A percentile compares a stretch with the other conserved stretches of the same genome.
These are phyloP conservation scores for Danio albolineatus DNA, from an alignment of 2,797 vertebrate genomes.

Conservation along the genomic window DNA sequence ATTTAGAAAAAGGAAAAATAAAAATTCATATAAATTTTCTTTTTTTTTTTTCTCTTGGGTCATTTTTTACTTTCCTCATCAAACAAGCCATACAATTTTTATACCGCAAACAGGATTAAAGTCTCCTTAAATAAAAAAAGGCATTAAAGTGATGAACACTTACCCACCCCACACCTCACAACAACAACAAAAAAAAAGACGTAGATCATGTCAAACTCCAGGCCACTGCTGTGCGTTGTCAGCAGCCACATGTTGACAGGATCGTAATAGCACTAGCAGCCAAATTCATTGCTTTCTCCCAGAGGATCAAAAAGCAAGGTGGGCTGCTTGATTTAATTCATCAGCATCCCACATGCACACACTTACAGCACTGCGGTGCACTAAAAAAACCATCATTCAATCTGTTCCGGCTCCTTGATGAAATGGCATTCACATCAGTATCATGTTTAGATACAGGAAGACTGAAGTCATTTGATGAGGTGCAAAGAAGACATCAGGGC, in stretches of 20 bases:
- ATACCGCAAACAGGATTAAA: too few relatives aligned
- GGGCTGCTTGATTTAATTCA: slow-evolving; percentile 27
- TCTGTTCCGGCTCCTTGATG: slow-evolving; percentile 2
- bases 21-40: too few relatives aligned
- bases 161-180: too few relatives aligned
- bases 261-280: neutral
- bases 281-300: neutral
- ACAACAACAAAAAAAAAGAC: neutral
- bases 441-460: slow-evolving; percentile 15
- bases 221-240: neutral
- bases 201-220: neutral
- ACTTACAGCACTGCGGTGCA: neutral
- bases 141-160: neutral
- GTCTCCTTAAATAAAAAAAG: too few relatives aligned
- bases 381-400: slow-evolving; percentile 29
- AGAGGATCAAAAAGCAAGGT: slow-evolving; percentile 33
- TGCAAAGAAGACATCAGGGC: neutral
- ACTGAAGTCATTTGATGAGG: slow-evolving; percentile 16
- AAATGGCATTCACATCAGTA: slow-evolving; percentile 30
- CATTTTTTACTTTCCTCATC: neutral
- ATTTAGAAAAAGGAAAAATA: too few relatives aligned
- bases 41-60: too few relatives aligned
- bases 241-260: neutral
- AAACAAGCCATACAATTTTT: neutral
- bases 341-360: slow-evolving; percentile 31